These are phyloP conservation scores for Macrotis lagotis DNA, from an alignment of 2,113 vertebrate species.

Conservation along the genomic window DNA sequence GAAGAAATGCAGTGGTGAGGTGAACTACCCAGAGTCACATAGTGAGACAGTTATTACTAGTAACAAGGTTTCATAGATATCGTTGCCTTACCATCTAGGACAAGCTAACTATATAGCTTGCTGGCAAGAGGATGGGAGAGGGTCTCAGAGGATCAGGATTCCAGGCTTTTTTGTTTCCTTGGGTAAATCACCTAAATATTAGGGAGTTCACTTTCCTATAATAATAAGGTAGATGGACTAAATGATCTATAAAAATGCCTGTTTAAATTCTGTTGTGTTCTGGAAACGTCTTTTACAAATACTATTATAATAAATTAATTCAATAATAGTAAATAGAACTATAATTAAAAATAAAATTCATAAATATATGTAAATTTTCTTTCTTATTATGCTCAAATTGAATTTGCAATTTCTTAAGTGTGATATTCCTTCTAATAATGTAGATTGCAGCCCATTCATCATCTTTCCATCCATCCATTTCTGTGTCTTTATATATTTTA, in stretches of 20 bases:
- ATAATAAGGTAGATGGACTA: background rate
- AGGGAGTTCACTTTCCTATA: background rate
- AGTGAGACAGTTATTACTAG: background rate
- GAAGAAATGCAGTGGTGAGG: background rate
- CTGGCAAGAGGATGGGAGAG: background rate
- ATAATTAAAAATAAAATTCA: constrained; percentile 16
- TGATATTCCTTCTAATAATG: background rate
- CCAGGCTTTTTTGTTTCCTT: background rate
- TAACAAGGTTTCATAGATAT: background rate
- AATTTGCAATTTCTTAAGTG: background rate
- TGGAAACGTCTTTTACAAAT: background rate
- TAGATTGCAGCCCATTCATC: background rate
- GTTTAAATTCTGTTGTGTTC: background rate
- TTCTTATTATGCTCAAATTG: background rate
- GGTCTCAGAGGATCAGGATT: background rate
- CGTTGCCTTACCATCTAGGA: background rate
- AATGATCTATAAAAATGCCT: background rate
- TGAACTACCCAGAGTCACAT: background rate
- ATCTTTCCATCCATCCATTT: background rate
- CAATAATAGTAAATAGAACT: constrained; percentile 3
- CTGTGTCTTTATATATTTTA: background rate
- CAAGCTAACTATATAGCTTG: too few relatives aligned
- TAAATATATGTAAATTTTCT: background rate
- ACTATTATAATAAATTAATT: constrained; percentile 38
- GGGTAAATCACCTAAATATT: background rate